A percentile compares a stretch with the other conserved stretches of the same genome.
phyloP scores from a whole-genome alignment of 2,888 invertebrate genomes.

The Enoplolaimus lenunculus region DNA sequence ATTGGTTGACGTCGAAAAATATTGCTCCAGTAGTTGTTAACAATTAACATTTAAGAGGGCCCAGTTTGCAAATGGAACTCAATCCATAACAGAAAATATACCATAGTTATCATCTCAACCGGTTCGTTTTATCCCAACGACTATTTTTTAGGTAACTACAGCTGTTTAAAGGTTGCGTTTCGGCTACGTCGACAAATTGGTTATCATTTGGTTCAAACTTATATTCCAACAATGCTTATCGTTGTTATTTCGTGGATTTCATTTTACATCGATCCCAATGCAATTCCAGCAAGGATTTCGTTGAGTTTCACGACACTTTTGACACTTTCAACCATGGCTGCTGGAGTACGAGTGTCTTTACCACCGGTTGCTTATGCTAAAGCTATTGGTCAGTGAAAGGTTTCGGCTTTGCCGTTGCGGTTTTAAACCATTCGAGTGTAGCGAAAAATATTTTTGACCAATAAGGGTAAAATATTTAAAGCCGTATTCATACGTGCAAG shows the following conservation, averaged over 20 bases:
- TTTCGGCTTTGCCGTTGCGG: too few species aligned
- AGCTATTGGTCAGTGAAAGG: conserved; percentile 29
- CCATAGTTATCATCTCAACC: too few species aligned
- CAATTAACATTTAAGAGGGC: too few species aligned
- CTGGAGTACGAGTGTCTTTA: conserved; percentile 42
- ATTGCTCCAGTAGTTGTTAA: too few species aligned
- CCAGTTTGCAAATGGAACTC: too few species aligned
- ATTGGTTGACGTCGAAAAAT: too few species aligned
- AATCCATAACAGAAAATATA: too few species aligned
- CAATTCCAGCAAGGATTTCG: conserved; percentile 11
- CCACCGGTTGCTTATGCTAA: conserved; percentile 43
- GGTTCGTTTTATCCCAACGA: too few species aligned
- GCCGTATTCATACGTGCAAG: too few species aligned
- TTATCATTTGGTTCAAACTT: conserved; percentile 13
- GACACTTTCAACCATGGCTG: conserved; percentile 9
- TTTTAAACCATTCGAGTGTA: too few species aligned
- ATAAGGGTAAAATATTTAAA: too few species aligned
- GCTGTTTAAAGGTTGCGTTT: conserved; percentile 12
- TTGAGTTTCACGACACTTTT: conserved; percentile 13
- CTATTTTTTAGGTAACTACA: conserved; percentile 15
- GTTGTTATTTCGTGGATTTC: conserved; percentile 10
- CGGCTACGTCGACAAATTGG: conserved; percentile 1
- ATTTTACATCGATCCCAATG: conserved; percentile 11
- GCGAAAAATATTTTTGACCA: too few species aligned
- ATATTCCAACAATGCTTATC: conserved; percentile 4